Percentiles rank a stretch among this genome's conserved stretches.
Conservation (phyloP, 2,888 invertebrate genomes). For the Oscheius sp. region DNA sequence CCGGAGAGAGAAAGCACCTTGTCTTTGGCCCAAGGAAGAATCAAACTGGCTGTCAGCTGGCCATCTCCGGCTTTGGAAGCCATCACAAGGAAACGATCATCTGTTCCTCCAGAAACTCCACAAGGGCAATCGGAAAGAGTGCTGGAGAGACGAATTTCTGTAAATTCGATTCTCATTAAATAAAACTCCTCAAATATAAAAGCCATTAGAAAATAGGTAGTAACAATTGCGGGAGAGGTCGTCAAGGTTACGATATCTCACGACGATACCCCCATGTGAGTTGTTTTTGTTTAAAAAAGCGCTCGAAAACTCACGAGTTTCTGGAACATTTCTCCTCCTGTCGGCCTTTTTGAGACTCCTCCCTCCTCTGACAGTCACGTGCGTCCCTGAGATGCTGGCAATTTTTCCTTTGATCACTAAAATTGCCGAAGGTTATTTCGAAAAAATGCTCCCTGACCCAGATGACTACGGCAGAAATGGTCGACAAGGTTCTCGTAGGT, state of each 20-base stretch:
- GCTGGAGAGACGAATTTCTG: constrained; percentile 48
- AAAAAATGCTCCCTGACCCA: constrained; percentile 72
- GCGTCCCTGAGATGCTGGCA: constrained; percentile 42
- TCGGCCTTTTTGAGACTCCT: constrained; percentile 60
- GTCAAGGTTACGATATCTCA: no score
- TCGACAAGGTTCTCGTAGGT: constrained; percentile 77
- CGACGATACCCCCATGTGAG: no score
- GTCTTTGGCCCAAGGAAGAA: constrained; percentile 68
- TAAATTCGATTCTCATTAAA: no score
- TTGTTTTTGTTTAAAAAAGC: no score
- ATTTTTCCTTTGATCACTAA: constrained; percentile 64
- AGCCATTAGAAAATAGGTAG: no score
- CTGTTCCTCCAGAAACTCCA: constrained; percentile 23
- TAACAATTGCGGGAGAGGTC: no score
- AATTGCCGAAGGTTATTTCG: constrained; percentile 27
- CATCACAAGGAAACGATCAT: constrained; percentile 50
- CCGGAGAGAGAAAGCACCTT: constrained; percentile 38
- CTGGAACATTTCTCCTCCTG: constrained; percentile 49
- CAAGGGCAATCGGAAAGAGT: constrained; percentile 46
- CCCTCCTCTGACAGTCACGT: constrained; percentile 57
- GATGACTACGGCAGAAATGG: constrained; percentile 75
- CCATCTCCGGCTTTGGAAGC: constrained; percentile 52
- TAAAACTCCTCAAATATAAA: no score
- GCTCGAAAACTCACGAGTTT: constrained; percentile 39
- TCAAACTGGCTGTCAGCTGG: constrained; percentile 56